A percentile compares a stretch with the other conserved stretches of the same genome.
Conservation (phyloP, 2,113 vertebrate species). For the Odontesthes bonariensis region DNA sequence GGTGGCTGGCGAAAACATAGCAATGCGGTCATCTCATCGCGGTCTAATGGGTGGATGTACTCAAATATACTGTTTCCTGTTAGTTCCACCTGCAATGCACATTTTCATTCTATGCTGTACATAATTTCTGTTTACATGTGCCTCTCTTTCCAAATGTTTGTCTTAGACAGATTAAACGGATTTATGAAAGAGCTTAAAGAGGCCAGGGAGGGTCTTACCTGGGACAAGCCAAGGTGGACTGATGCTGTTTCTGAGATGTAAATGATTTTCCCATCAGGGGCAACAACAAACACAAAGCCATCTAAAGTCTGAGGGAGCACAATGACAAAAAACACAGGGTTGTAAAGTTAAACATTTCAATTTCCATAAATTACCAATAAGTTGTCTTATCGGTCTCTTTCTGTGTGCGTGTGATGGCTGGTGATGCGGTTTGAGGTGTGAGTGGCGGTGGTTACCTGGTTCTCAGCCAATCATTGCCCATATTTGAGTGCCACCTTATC, state of each 20-base stretch:
- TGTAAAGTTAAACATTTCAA: too few species aligned
- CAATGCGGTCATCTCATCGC: slow-evolving; percentile 95
- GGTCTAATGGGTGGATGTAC: slow-evolving; percentile 95
- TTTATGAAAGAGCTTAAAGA: background rate
- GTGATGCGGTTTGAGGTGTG: too few species aligned
- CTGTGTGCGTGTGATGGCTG: too few species aligned
- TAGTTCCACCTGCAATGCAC: slow-evolving; percentile 89
- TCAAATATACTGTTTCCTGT: slow-evolving; percentile 97
- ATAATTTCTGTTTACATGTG: background rate
- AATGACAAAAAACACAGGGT: slow-evolving; percentile 26
- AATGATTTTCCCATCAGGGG: slow-evolving; percentile 97
- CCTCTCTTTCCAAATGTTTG: background rate
- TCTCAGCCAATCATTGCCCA: too few species aligned
- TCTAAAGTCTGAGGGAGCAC: slow-evolving; percentile 89
- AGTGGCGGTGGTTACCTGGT: too few species aligned
- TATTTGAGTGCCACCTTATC: too few species aligned
- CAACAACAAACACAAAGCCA: slow-evolving; percentile 96
- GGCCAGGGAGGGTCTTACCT: slow-evolving; percentile 77
- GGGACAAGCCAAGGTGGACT: slow-evolving; percentile 94
- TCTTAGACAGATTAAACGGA: background rate
- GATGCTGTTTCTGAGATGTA: slow-evolving; percentile 98
- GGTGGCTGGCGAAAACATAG: slow-evolving; percentile 89
- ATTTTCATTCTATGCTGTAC: too few species aligned
- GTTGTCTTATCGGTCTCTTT: too few species aligned
- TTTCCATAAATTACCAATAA: too few species aligned